Percentiles rank a stretch among this genome's conserved stretches.
These are phyloP conservation scores for Eupelmus urozonus DNA, from an alignment of 2,888 invertebrate genomes.

Conservation along the genomic window DNA sequence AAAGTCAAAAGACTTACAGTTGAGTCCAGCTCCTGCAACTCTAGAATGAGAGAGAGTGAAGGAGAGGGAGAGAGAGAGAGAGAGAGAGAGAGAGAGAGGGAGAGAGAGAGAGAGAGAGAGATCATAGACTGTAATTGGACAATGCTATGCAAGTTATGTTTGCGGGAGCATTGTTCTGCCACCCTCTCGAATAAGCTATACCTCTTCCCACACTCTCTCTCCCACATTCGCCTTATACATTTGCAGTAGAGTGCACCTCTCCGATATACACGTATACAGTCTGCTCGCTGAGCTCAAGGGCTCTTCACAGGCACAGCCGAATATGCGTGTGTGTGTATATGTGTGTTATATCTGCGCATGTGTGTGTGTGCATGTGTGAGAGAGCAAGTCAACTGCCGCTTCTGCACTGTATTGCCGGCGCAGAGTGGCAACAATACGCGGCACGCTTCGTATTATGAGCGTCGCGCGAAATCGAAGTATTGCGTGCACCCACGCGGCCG, in stretches of 20 bases:
- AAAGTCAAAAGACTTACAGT: no score
- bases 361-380: no score
- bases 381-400: no score
- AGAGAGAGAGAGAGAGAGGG: conserved; percentile 32
- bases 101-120: conserved; percentile 10
- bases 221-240: conserved; percentile 14
- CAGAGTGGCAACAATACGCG: not conserved
- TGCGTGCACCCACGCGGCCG: no score
- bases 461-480: no score
- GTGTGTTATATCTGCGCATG: no score
- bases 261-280: conserved; percentile 8
- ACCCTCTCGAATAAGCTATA: conserved; percentile 29
- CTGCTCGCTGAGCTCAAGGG: not conserved
- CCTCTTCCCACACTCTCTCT: not conserved
- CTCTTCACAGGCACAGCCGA: not conserved
- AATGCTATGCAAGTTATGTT: conserved; percentile 68
- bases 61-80: no score
- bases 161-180: conserved; percentile 61
- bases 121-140: conserved; percentile 64
- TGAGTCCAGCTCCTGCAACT: no score
- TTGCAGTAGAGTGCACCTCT: not conserved
- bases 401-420: not conserved
- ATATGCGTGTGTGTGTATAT: not conserved
- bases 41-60: not conserved
- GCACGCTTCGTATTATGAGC: not conserved